Base-by-base conservation (phyloP, 1,140 invertebrate species). In the Leptoteleia sp. region DNA sequence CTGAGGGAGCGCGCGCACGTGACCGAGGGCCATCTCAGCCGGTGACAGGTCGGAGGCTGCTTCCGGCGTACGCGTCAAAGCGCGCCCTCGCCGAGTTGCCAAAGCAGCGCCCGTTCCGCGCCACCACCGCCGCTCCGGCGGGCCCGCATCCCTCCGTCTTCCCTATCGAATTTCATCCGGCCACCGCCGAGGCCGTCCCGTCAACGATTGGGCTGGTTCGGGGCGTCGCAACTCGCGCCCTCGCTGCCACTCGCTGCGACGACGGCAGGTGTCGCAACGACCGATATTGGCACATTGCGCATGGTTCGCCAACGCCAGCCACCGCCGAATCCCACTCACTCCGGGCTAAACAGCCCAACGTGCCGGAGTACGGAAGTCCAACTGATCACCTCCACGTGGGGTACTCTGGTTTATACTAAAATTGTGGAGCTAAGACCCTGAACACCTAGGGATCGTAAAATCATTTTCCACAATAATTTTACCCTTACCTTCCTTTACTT, bases 191-290 rank as follows among this genome's bases (percentile, higher is more conserved):
- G 31, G 17, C 48, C 25, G 57, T 64, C 11, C 64, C 80, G 81
- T 80, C 78, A 75, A 68, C 78, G 79, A 79, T 40, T 75, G 76
- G 70, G 71, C n/a, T n/a, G n/a, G 22, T 3, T 25, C 76, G 80
- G 76, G 72, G 68, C 65, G 35, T 76, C 78, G 77, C n/a, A n/a
- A n/a, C n/a, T n/a, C n/a, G n/a, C n/a, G n/a, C n/a, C n/a, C n/a
- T n/a, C n/a, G n/a, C n/a, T n/a, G n/a, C n/a, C n/a, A n/a, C n/a
- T 79, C 79, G 79, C 38, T 55, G 83, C 84, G 79, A 54, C 80
- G 79, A 83, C 82, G 83, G 38, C 79, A 88, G 86, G 80, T 88
- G 87, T 84, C 86, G 85, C 84, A 79, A 57, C 54, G 59, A 68
- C 75, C 75, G 75, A 71, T 77, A 67, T 67, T 59, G 38, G 62